phyloP scores from a whole-genome alignment of 1,140 invertebrate species.

The Bombyx mori region DNA sequence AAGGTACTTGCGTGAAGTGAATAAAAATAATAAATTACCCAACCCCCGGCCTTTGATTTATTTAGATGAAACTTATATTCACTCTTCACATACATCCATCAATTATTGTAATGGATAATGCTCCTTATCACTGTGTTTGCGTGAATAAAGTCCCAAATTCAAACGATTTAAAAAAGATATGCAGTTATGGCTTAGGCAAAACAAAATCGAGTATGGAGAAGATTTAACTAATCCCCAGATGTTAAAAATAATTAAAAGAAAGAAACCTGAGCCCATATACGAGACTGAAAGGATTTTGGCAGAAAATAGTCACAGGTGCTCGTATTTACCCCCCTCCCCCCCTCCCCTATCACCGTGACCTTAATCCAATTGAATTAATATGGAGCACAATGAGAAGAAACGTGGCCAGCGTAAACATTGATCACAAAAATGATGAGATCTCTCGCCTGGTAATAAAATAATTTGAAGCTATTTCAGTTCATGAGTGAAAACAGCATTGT shows the following conservation, averaged over 20 bases:
- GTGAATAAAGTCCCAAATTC: neutral
- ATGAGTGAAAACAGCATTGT: constrained; percentile 7
- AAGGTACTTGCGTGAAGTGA: neutral
- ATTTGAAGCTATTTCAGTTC: constrained; percentile 1
- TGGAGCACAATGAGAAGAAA: constrained; percentile 6
- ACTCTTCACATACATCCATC: neutral
- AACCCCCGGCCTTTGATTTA: neutral
- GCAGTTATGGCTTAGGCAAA: constrained; percentile 4
- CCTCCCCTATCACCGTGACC: constrained; percentile 1
- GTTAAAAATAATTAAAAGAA: constrained; percentile 1
- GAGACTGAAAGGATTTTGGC: constrained; percentile 1
- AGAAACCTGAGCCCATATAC: constrained; percentile 4
- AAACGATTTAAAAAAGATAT: neutral
- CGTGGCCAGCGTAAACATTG: neutral
- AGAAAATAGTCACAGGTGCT: constrained; percentile 3
- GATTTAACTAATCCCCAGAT: constrained; percentile 9
- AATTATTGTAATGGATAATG: neutral
- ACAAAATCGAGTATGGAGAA: constrained; percentile 12
- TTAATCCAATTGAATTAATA: constrained; percentile 5
- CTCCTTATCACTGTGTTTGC: neutral
- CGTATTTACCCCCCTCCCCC: constrained; percentile 1
- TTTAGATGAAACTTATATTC: constrained; percentile 1
- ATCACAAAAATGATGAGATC: no score
- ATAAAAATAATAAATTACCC: neutral
- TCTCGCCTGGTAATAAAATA: neutral